Conservation (phyloP, 2,888 invertebrate genomes). For the Bedellia somnulentella region DNA sequence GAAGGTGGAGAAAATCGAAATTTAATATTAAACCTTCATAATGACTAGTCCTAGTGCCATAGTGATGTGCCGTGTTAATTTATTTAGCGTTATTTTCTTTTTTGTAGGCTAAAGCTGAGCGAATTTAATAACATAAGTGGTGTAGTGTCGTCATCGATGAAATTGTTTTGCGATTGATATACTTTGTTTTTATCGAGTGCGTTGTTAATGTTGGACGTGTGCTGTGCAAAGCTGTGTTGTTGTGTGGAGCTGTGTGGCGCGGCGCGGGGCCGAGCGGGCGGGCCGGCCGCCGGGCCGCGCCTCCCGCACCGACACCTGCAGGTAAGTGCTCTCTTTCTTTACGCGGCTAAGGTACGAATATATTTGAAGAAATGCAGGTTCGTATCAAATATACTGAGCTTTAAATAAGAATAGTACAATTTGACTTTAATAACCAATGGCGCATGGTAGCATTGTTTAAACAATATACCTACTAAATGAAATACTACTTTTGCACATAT, state of each 20-base stretch:
- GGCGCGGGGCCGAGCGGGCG: constrained; percentile 2
- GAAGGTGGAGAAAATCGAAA: constrained; percentile 51
- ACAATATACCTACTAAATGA: too few relatives aligned
- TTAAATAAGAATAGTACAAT: too few relatives aligned
- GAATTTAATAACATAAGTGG: constrained; percentile 59
- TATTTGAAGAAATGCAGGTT: too few relatives aligned
- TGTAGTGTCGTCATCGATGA: constrained; percentile 55
- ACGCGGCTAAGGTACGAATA: too few relatives aligned
- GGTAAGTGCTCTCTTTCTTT: too few relatives aligned
- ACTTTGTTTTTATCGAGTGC: constrained; percentile 45
- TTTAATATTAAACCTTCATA: constrained; percentile 19
- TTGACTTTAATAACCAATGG: too few relatives aligned
- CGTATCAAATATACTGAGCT: too few relatives aligned
- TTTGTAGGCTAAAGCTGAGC: constrained; percentile 58
- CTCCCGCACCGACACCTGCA: too few relatives aligned
- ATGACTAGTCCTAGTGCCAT: constrained; percentile 13
- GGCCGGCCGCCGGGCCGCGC: too few relatives aligned
- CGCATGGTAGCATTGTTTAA: too few relatives aligned
- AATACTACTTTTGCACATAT: too few relatives aligned
- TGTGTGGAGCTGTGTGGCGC: constrained; percentile 1
- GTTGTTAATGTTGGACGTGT: constrained; percentile 48
- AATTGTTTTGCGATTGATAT: constrained; percentile 60
- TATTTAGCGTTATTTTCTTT: constrained; percentile 41
- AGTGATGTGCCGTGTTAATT: constrained; percentile 43
- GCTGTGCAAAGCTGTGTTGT: constrained; percentile 23